Evolutionary conservation across 1,140 invertebrate genomes (phyloP).

Genomic region (Drosophila ogumai): DNA sequence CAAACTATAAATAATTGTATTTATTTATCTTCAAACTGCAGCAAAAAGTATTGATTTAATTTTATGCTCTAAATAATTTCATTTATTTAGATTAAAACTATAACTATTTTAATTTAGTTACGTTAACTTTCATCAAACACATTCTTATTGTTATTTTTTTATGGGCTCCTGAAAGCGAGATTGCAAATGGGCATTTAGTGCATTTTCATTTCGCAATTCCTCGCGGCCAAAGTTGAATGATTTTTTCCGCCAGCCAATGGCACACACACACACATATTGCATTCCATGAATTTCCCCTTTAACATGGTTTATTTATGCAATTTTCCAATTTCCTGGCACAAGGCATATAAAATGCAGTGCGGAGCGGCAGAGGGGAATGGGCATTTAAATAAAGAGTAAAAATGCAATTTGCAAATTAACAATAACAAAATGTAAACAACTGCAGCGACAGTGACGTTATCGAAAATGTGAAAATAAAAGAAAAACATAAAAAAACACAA

Average conservation of each 20-base stretch:
- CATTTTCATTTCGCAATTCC: slow-evolving; percentile 35
- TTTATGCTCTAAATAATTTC: neutral
- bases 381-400: slow-evolving; percentile 51
- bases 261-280: slow-evolving; percentile 5
- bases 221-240: slow-evolving; percentile 36
- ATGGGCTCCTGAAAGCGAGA: neutral
- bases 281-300: neutral
- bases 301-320: slow-evolving; percentile 51
- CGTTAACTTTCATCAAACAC: neutral
- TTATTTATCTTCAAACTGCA: neutral
- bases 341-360: slow-evolving; percentile 20
- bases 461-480: slow-evolving; percentile 6
- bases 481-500: neutral
- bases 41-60: no score
- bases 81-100: neutral
- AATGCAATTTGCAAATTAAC: slow-evolving; percentile 79
- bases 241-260: slow-evolving; percentile 23
- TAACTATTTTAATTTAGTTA: slow-evolving; percentile 13
- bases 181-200: slow-evolving; percentile 36
- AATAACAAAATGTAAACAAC: slow-evolving; percentile 61
- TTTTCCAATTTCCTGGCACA: slow-evolving; percentile 47
- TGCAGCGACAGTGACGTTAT: slow-evolving; percentile 34
- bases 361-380: neutral
- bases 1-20: neutral
- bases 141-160: slow-evolving; percentile 14